Percentiles rank a stretch among this genome's conserved stretches.
Conservation (phyloP, 2,888 invertebrate species). For the Megamerina dolium region DNA sequence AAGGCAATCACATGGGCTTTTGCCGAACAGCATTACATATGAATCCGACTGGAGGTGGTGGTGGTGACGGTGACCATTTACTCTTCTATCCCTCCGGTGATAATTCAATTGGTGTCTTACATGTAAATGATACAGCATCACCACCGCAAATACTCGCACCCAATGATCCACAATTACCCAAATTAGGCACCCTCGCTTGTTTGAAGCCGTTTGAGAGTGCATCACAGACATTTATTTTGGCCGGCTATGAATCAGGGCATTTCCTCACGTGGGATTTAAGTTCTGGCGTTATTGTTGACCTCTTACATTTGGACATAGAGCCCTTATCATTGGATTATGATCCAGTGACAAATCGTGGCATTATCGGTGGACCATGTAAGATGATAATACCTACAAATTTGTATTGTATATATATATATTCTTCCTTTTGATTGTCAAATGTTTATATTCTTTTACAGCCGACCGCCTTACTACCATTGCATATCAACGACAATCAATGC, state of each 20-base stretch:
- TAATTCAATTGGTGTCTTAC: slow-evolving; percentile 48
- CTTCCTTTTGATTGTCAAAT: not conserved
- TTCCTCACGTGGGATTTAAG: slow-evolving; percentile 66
- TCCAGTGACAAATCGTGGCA: slow-evolving; percentile 58
- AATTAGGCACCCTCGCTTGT: slow-evolving; percentile 55
- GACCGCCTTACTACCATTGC: slow-evolving; percentile 40
- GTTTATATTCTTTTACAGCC: slow-evolving; percentile 18
- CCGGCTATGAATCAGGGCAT: slow-evolving; percentile 70
- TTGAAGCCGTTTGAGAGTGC: slow-evolving; percentile 51
- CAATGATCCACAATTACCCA: slow-evolving; percentile 37
- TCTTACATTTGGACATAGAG: slow-evolving; percentile 53
- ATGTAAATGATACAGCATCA: slow-evolving; percentile 43
- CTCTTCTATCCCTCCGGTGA: slow-evolving; percentile 62
- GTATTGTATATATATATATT: not conserved
- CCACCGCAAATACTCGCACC: slow-evolving; percentile 42
- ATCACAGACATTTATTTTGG: slow-evolving; percentile 56
- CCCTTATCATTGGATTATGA: slow-evolving; percentile 71
- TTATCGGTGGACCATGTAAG: slow-evolving; percentile 54
- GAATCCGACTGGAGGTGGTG: slow-evolving; percentile 42
- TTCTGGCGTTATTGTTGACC: slow-evolving; percentile 47
- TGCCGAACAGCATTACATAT: slow-evolving; percentile 57
- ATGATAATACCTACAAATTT: slow-evolving; percentile 2
- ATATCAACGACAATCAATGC: slow-evolving; percentile 42
- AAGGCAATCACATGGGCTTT: slow-evolving; percentile 63
- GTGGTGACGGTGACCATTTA: slow-evolving; percentile 42